A percentile compares a stretch with the other conserved stretches of the same genome.
These are phyloP conservation scores for Nematostella vectensis DNA, from an alignment of 92 coral and sea anemone genomes.

Conservation along the genomic window DNA sequence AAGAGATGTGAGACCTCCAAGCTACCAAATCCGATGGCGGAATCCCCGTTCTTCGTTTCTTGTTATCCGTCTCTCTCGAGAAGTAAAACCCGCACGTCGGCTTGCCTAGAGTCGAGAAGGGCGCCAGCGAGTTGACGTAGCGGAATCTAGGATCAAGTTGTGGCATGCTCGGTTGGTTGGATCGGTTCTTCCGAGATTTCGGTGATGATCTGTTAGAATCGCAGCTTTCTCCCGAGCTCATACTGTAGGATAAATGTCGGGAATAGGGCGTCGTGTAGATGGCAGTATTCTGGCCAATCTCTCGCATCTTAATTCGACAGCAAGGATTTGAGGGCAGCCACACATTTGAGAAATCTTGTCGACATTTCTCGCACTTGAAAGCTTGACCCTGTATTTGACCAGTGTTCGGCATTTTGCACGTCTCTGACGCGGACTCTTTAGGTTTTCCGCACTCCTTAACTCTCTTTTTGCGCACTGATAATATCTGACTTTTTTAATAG, in stretches of 20 bases:
- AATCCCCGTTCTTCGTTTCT: constrained; percentile 84
- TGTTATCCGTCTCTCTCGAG: constrained; percentile 77
- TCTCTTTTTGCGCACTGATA: neutral
- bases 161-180: constrained; percentile 27
- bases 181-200: constrained; percentile 3
- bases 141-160: constrained; percentile 47
- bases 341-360: constrained; percentile 69
- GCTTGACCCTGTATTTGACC: constrained; percentile 69
- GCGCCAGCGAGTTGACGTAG: constrained; percentile 80
- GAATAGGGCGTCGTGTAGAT: constrained; percentile 47
- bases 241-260: constrained; percentile 42
- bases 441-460: neutral
- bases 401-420: constrained; percentile 68
- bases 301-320: constrained; percentile 38
- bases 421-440: neutral
- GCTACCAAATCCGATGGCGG: constrained; percentile 95
- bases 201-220: constrained; percentile 8
- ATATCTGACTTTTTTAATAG: no score
- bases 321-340: constrained; percentile 94
- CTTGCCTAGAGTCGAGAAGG: constrained; percentile 88
- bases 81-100: constrained; percentile 91
- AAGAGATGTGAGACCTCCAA: constrained; percentile 72
- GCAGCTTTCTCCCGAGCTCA: constrained; percentile 10
- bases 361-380: constrained; percentile 73
- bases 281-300: constrained; percentile 5